Conservation (phyloP, 2,888 invertebrate genomes). For the Autographa gamma region DNA sequence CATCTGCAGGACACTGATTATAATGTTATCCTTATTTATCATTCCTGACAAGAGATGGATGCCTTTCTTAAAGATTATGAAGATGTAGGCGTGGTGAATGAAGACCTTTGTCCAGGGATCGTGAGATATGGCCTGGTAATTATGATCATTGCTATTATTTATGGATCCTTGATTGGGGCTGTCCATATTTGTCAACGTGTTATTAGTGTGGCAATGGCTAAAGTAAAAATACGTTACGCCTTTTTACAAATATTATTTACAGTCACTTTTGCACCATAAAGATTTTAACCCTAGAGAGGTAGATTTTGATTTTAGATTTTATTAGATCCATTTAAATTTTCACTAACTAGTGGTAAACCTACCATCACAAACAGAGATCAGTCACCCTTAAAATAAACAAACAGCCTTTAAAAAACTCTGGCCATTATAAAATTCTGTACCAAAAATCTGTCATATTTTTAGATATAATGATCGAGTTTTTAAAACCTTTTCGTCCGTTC, state of each 20-base stretch:
- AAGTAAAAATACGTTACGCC: no score
- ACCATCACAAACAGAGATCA: no score
- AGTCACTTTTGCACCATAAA: no score
- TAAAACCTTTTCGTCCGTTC: background rate
- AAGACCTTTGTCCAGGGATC: background rate
- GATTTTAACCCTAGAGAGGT: no score
- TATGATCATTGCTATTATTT: background rate
- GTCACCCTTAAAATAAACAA: no score
- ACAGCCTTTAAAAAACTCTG: background rate
- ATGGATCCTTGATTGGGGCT: background rate
- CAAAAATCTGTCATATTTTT: background rate
- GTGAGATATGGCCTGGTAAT: background rate
- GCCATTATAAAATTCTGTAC: background rate
- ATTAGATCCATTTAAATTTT: no score
- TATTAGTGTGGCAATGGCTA: background rate
- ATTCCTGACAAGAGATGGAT: background rate
- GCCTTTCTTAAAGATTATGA: background rate
- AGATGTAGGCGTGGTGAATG: background rate
- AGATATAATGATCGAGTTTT: background rate
- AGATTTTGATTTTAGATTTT: no score
- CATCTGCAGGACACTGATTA: slow-evolving; percentile 4
- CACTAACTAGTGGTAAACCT: no score
- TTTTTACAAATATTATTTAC: no score
- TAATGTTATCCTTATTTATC: slow-evolving; percentile 4
- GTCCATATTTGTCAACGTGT: background rate